Percentiles rank a stretch among this genome's conserved stretches.
Evolutionary conservation across 2,888 invertebrate genomes (phyloP).

Genomic region (Tupiocoris notatus): DNA sequence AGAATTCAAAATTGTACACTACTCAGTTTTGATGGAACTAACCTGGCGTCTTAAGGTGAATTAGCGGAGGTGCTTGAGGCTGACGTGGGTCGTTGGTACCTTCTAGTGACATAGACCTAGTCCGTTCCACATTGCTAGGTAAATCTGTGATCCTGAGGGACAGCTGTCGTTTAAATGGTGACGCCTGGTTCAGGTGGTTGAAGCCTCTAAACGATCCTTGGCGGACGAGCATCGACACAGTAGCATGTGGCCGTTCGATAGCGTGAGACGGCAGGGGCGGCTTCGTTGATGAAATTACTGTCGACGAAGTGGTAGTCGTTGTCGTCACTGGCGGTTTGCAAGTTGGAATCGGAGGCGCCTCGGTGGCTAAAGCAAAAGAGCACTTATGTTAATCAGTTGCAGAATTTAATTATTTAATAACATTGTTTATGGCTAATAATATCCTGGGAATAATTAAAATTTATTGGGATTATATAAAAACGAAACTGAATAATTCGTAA

Average conservation of each 20-base stretch:
- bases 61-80: conserved; percentile 54
- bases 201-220: conserved; percentile 95
- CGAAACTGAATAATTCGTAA: too few species aligned
- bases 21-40: too few species aligned
- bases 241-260: conserved; percentile 93
- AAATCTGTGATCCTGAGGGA: conserved; percentile 91
- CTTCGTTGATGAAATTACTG: conserved; percentile 57
- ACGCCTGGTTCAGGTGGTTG: conserved; percentile 75
- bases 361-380: too few species aligned
- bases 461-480: too few species aligned
- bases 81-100: conserved; percentile 53
- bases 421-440: too few species aligned
- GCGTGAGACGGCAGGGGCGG: conserved; percentile 84
- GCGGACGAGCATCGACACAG: conserved; percentile 87
- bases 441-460: too few species aligned
- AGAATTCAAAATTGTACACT: too few species aligned
- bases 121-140: conserved; percentile 89
- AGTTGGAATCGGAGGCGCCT: conserved; percentile 44
- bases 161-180: conserved; percentile 94
- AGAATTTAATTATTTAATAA: too few species aligned
- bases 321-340: conserved; percentile 22
- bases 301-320: conserved; percentile 52
- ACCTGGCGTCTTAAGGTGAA: conserved; percentile 57
- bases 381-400: too few species aligned
- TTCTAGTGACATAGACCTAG: conserved; percentile 57